phyloP scores from a whole-genome alignment of 2,888 invertebrate species.

The Megalurothrips usitatus region DNA sequence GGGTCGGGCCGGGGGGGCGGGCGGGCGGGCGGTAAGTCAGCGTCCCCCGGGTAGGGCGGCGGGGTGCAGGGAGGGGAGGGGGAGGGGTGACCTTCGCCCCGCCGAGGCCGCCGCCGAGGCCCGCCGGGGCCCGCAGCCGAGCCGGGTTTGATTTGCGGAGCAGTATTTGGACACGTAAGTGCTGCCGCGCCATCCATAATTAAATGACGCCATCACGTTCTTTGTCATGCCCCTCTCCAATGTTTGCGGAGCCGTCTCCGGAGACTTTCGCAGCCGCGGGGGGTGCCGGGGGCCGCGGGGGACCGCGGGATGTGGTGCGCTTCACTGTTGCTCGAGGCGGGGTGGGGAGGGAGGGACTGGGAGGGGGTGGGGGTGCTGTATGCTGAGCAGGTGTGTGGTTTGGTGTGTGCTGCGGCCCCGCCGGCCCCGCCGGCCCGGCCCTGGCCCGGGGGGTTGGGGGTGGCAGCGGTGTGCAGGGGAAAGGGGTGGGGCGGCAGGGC shows the following conservation, averaged over 20 bases:
- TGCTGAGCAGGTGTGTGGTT: background rate
- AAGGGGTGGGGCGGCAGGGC: background rate
- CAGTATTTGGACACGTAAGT: conserved; percentile 16
- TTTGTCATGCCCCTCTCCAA: conserved; percentile 4
- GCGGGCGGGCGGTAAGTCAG: background rate
- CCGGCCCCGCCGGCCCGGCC: background rate
- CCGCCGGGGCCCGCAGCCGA: background rate
- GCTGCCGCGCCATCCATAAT: conserved; percentile 19
- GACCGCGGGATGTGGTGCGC: background rate
- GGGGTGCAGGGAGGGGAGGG: background rate
- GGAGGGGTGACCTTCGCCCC: background rate
- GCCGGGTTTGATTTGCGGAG: conserved; percentile 6
- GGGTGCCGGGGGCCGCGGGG: too few species aligned
- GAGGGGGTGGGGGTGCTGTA: background rate
- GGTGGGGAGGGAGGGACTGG: too few species aligned
- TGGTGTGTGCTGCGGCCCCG: background rate
- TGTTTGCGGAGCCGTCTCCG: conserved; percentile 7
- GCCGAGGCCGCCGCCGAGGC: background rate
- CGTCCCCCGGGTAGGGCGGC: background rate
- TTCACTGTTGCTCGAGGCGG: background rate
- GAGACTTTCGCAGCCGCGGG: background rate
- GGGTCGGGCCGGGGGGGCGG: too few species aligned
- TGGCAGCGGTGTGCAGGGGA: too few species aligned
- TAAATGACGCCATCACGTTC: conserved; percentile 21
- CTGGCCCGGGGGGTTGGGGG: background rate